Evolutionary conservation across 2,797 vertebrate genomes (phyloP).

Genomic region (Hozukius guyotensis): DNA sequence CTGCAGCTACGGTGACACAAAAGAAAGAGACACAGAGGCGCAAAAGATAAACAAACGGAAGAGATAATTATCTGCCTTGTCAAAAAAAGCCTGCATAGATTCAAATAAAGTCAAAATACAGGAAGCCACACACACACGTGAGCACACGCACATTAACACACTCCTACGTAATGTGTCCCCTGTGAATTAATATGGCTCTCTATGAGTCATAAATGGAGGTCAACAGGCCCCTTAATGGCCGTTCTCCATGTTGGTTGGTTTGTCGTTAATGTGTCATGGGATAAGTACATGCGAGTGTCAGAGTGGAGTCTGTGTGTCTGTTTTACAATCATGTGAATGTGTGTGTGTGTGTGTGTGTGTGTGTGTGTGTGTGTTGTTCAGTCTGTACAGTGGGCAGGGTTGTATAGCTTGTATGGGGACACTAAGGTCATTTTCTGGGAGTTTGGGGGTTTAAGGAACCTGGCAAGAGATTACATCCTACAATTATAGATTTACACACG

Average conservation of each 20-base stretch:
- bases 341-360: conserved; percentile 1
- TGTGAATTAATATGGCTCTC: conserved; percentile 56
- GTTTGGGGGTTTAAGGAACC: not conserved
- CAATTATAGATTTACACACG: not conserved
- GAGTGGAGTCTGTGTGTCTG: conserved; percentile 20
- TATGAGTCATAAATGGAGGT: conserved; percentile 70
- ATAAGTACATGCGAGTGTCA: conserved; percentile 32
- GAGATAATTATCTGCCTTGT: conserved; percentile 40
- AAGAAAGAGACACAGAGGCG: conserved; percentile 27
- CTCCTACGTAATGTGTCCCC: conserved; percentile 45
- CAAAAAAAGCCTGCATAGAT: conserved; percentile 19
- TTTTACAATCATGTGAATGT: not conserved
- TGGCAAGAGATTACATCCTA: not conserved
- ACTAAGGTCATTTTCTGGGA: not conserved
- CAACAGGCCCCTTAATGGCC: conserved; percentile 65
- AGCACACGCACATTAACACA: conserved; percentile 23
- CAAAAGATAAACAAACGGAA: not conserved
- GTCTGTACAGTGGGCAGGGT: not conserved
- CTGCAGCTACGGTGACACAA: conserved; percentile 2
- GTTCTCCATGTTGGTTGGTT: conserved; percentile 57
- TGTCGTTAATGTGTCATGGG: conserved; percentile 60
- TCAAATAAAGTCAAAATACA: conserved; percentile 34
- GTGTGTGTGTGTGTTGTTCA: not conserved
- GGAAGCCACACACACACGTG: conserved; percentile 5
- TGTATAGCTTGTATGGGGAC: not conserved